These are phyloP conservation scores for Sturmia bella DNA, from an alignment of 2,888 invertebrate genomes.

Conservation along the genomic window DNA sequence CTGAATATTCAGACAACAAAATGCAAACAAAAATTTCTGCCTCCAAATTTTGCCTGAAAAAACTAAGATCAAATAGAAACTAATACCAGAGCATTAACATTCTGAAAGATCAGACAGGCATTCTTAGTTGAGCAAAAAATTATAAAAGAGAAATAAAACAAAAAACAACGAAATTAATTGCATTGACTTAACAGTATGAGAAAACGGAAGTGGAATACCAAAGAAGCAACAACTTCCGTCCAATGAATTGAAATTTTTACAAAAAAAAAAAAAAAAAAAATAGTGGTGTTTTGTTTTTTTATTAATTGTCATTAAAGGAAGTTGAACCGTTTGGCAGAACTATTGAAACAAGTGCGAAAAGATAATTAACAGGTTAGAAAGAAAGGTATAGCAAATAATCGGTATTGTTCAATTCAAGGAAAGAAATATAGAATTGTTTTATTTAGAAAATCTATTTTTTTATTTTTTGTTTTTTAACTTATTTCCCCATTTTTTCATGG, in stretches of 20 bases:
- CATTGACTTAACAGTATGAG: conserved; percentile 42
- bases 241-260: conserved; percentile 35
- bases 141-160: conserved; percentile 15
- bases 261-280: too few species aligned
- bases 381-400: conserved; percentile 8
- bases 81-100: conserved; percentile 17
- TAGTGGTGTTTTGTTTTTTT: not conserved
- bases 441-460: conserved; percentile 23
- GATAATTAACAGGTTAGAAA: conserved; percentile 66
- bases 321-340: conserved; percentile 58
- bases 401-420: conserved; percentile 14
- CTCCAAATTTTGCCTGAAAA: conserved; percentile 33
- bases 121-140: not conserved
- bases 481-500: conserved; percentile 46
- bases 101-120: conserved; percentile 22
- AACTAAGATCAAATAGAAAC: conserved; percentile 34
- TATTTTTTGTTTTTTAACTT: not conserved
- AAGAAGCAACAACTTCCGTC: conserved; percentile 68
- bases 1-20: conserved; percentile 28
- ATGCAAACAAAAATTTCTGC: conserved; percentile 27
- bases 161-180: conserved; percentile 20
- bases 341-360: conserved; percentile 67
- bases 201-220: conserved; percentile 64
- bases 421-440: not conserved
- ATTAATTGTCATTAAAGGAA: conserved; percentile 45